Evolutionary conservation across 2,113 vertebrate species (phyloP), one percentile per base, ranked within the genome.

Genomic region (Aegithalos caudatus): DNA sequence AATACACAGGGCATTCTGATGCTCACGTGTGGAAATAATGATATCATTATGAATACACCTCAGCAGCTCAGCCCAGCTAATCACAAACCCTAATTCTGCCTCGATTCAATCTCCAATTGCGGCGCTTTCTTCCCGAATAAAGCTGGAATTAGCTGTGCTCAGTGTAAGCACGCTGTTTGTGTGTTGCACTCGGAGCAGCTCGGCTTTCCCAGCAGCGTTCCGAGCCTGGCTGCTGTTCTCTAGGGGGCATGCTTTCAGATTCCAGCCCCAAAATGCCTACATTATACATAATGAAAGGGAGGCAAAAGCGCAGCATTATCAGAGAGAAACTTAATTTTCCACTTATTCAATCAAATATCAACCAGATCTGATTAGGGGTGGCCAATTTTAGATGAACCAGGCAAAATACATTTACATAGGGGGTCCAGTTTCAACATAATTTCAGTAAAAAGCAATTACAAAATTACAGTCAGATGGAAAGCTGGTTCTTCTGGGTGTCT

Each of bases 51-150:
- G 96, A 94, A 88, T 71, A 16, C 93, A 97, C 94, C 97, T 97
- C 90, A 96, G 81, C 95, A 95, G 92, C 85, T 96, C 96, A 96
- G 90, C 94, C 95, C 92, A 81, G 93, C 97, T 98, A 96, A 98
- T 98, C 96, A 97, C 95, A 96, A 95, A 96, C 96, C 87, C 96
- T 95, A 95, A 96, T 97, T 98, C 96, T 96, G 79, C 93, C 95
- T 98, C 40, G 2, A 89, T 97, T 97, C 95, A 85, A 77, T 97
- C 96, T 97, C 94, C 95, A 81, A 77, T 93, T 15, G 28, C 24
- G 80, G 93, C 73, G 53, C 95, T 97, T 97, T 95, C 91, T 96
- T 97, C 86, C 86, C 37, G 51, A 97, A 95, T 97, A 96, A 95
- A 97, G 96, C 56, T 77, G 85, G 95, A 97, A 97, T 97, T 91